Percentiles rank a stretch among this genome's conserved stretches.
Conservation (phyloP, 2,888 invertebrate species). For the Aromia moschata region DNA sequence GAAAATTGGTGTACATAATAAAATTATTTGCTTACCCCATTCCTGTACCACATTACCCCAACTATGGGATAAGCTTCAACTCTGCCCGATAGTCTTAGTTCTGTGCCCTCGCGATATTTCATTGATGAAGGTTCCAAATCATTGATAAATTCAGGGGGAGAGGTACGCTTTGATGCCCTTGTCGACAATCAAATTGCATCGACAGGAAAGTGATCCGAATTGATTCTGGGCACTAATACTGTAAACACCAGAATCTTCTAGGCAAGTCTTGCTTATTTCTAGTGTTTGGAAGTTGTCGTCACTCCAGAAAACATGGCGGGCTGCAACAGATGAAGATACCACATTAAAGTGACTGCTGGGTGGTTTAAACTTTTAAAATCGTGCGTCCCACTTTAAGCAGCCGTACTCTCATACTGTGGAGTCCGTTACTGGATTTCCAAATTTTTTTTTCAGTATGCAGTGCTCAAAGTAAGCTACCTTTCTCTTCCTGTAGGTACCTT, state of each 20-base stretch:
- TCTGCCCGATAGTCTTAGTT: constrained; percentile 64
- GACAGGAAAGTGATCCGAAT: constrained; percentile 84
- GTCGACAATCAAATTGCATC: constrained; percentile 79
- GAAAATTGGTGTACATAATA: neutral
- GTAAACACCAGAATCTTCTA: constrained; percentile 85
- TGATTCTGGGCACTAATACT: constrained; percentile 81
- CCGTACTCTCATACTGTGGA: too few species aligned
- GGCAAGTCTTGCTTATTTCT: constrained; percentile 79
- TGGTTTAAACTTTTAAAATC: too few species aligned
- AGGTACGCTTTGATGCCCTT: constrained; percentile 85
- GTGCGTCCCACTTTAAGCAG: too few species aligned
- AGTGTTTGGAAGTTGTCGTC: constrained; percentile 84
- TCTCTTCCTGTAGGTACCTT: too few species aligned
- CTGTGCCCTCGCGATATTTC: constrained; percentile 69
- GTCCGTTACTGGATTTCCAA: too few species aligned
- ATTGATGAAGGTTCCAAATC: constrained; percentile 72
- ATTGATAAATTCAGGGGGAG: constrained; percentile 79
- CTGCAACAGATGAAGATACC: constrained; percentile 62
- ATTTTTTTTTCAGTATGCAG: too few species aligned
- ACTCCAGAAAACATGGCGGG: constrained; percentile 69
- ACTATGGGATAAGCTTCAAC: constrained; percentile 77
- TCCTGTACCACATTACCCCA: constrained; percentile 81
- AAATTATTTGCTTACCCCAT: constrained; percentile 66
- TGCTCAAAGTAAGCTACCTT: too few species aligned
- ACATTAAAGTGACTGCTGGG: too few species aligned